phyloP scores from a whole-genome alignment of 2,797 vertebrate species.

The Hypotaenidia philippensis region DNA sequence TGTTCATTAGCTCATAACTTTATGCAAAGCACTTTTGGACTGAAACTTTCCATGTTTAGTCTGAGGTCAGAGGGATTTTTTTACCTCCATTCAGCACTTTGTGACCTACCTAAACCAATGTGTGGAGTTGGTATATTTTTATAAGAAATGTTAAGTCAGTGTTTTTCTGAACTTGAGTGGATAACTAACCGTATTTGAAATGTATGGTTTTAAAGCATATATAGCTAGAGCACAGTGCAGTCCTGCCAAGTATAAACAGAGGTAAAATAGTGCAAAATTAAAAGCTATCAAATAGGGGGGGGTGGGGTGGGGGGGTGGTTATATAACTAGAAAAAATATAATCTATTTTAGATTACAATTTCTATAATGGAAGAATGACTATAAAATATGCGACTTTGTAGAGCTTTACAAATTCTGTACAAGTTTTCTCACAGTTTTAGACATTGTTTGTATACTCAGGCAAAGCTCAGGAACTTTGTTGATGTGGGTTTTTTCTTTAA shows the following conservation, averaged over 20 bases:
- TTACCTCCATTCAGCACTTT: conserved; percentile 27
- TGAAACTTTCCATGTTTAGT: background rate
- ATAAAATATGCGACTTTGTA: background rate
- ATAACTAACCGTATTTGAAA: background rate
- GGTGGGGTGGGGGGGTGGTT: background rate
- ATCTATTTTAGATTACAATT: background rate
- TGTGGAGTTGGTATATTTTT: background rate
- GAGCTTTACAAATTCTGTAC: background rate
- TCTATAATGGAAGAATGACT: background rate
- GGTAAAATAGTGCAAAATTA: background rate
- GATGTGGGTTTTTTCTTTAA: background rate
- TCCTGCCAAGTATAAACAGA: background rate
- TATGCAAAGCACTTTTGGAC: background rate
- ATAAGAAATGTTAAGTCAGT: background rate
- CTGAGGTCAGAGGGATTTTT: background rate
- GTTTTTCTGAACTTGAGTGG: background rate
- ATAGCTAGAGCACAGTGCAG: background rate
- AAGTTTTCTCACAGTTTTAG: background rate
- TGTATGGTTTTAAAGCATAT: background rate
- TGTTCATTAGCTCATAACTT: conserved; percentile 30
- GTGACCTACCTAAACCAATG: background rate
- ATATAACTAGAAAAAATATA: background rate
- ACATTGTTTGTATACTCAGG: background rate
- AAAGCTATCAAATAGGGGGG: background rate
- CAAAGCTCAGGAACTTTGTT: background rate